Evolutionary conservation across 53 echinoderm and acorn worm species (phyloP).

Genomic region (Crossaster papposus): DNA sequence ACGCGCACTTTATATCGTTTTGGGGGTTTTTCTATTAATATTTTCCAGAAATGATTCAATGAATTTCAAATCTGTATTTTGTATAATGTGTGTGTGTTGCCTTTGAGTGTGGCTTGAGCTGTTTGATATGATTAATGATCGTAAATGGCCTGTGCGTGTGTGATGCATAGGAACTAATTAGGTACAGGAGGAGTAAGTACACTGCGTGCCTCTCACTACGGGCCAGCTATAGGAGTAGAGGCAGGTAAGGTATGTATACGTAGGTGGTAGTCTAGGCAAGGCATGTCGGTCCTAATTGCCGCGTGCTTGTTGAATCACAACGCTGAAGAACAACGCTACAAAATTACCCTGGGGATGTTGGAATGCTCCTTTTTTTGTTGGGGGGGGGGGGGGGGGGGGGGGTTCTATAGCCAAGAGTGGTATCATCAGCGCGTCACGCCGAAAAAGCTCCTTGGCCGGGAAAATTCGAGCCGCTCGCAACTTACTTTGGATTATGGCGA

Average conservation of each 20-base stretch:
- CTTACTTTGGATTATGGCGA: neutral
- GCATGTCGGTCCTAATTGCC: neutral
- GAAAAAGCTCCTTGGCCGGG: neutral
- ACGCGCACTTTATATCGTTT: neutral
- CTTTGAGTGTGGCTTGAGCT: neutral
- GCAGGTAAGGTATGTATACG: no score
- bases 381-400: no score
- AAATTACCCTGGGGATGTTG: neutral
- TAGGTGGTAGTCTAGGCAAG: neutral
- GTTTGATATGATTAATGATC: slow-evolving; percentile 10
- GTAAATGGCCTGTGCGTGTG: slow-evolving; percentile 9
- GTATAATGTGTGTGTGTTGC: neutral
- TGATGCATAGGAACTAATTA: slow-evolving; percentile 2
- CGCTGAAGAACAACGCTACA: neutral
- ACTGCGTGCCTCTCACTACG: neutral
- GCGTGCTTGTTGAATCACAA: neutral
- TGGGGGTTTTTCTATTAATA: slow-evolving; percentile 41
- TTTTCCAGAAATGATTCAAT: slow-evolving; percentile 36
- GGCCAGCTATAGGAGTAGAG: neutral
- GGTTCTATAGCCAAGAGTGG: no score
- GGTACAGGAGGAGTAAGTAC: neutral
- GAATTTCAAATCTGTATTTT: slow-evolving; percentile 33
- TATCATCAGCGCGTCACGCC: neutral
- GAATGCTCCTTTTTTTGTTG: neutral
- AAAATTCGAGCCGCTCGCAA: neutral